Conservation (phyloP, 2,797 vertebrate species). For the Okamejei kenojei region DNA sequence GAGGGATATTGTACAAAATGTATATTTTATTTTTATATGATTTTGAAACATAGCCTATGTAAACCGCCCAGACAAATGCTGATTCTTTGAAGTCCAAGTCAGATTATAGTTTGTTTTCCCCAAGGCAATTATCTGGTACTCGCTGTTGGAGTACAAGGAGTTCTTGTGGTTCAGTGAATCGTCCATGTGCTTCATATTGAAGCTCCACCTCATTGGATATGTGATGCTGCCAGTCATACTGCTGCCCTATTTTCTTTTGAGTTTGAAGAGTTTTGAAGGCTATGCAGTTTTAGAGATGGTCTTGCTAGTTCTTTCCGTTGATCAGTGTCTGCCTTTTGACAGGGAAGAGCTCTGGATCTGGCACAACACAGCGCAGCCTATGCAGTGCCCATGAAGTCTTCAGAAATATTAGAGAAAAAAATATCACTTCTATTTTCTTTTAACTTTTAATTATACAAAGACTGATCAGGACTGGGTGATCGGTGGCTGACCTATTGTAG, state of each 20-base stretch:
- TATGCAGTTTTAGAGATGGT: not conserved
- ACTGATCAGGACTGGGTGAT: not conserved
- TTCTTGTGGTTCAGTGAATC: slow-evolving; percentile 18
- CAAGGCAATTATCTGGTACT: slow-evolving; percentile 24
- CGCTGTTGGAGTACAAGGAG: not conserved
- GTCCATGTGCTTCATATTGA: not conserved
- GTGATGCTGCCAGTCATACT: not conserved
- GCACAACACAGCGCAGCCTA: not conserved
- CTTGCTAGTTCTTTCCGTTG: not conserved
- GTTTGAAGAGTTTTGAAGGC: not conserved
- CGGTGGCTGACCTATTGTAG: not conserved
- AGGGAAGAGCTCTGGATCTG: too few species aligned
- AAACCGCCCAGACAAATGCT: slow-evolving; percentile 21
- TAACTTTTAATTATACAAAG: not conserved
- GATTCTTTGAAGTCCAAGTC: slow-evolving; percentile 33
- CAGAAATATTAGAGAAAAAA: not conserved
- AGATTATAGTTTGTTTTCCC: not conserved
- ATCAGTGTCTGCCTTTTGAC: not conserved
- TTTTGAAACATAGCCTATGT: slow-evolving; percentile 32
- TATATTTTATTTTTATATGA: not conserved
- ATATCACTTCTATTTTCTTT: not conserved
- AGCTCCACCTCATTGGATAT: not conserved
- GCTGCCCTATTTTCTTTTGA: slow-evolving; percentile 9
- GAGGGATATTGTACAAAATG: slow-evolving; percentile 9
- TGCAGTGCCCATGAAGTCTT: not conserved